Evolutionary conservation across 2,113 vertebrate species (phyloP), one percentile per base, ranked within the genome.

Genomic region (Dendrocopos noguchii): DNA sequence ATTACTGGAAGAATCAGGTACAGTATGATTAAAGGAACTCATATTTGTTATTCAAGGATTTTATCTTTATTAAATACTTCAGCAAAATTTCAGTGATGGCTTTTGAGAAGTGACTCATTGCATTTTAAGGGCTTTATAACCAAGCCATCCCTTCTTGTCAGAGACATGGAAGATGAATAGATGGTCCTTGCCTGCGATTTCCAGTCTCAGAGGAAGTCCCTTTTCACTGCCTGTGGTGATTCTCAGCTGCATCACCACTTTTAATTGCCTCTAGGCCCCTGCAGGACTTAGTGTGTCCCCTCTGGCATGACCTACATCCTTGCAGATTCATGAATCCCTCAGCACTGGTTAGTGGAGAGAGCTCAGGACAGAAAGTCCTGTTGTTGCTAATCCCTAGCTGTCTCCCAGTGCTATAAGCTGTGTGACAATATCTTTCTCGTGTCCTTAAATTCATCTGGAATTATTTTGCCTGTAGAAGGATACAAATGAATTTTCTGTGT

Each of bases 251-350:
- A 83, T 83, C 90, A 65, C 61, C 0, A 4, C 82, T 83, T 93
- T 85, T 92, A 94, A 94, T 92, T 90, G 87, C 96, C 91, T 91
- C 55, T 44, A 57, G 95, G 94, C 80, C 87, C 76, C 95, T 96
- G 79, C 87, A 95, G 89, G 93, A 90, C 82, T 72, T 72, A 15
- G 36, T 31, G 36, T 83, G 87, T 94, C 91, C 91, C 90, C 80
- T 94, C 91, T 93, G 94, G 93, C 87, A 72, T 91, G 94, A 89
- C 95, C 90, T 80, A 94, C 87, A 89, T 94, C 89, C 90, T 83
- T 63, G 61, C 87, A 90, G 85, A 94, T 55, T 82, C 70, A n/a
- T 1, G 44, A 80, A 20, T 95, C 87, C 85, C 94, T 75, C 0
- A 2, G 59, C 63, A 22, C 83, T 87, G 92, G 22, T 88, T 79